These are phyloP conservation scores for Heliconius hortense DNA, from an alignment of 2,888 invertebrate genomes.

Conservation along the genomic window DNA sequence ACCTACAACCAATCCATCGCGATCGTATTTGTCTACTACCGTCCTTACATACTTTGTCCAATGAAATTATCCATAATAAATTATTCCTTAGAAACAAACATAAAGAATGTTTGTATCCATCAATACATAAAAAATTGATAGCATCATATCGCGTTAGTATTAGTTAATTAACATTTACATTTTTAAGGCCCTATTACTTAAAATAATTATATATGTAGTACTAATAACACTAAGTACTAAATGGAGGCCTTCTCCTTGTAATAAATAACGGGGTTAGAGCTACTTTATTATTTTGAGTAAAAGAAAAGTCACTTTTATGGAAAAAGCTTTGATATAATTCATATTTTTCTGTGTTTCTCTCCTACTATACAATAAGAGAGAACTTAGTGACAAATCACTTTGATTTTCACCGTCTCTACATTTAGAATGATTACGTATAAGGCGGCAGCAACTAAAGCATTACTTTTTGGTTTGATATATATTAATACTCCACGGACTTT, in stretches of 20 bases:
- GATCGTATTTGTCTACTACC: too few relatives aligned
- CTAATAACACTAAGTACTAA: constrained; percentile 1
- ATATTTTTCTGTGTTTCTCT: neutral
- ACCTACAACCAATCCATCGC: too few relatives aligned
- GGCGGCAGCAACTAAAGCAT: too few relatives aligned
- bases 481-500: too few relatives aligned
- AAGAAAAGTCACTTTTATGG: neutral
- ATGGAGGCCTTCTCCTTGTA: neutral
- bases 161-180: constrained; percentile 4
- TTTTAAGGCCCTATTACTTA: constrained; percentile 16
- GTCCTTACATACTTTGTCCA: too few relatives aligned
- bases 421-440: too few relatives aligned
- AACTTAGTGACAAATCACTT: too few relatives aligned
- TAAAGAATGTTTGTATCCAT: neutral
- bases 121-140: constrained; percentile 6
- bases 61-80: neutral
- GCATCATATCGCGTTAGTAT: constrained; percentile 1
- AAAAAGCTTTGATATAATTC: neutral
- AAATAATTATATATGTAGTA: constrained; percentile 10
- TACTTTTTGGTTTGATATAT: too few relatives aligned
- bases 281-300: neutral
- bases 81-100: neutral
- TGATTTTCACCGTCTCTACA: too few relatives aligned
- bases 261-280: neutral
- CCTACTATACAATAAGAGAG: too few relatives aligned